Percentiles rank a stretch among this genome's conserved stretches.
phyloP scores from a whole-genome alignment of 2,113 vertebrate genomes.

The Varanus salvator region DNA sequence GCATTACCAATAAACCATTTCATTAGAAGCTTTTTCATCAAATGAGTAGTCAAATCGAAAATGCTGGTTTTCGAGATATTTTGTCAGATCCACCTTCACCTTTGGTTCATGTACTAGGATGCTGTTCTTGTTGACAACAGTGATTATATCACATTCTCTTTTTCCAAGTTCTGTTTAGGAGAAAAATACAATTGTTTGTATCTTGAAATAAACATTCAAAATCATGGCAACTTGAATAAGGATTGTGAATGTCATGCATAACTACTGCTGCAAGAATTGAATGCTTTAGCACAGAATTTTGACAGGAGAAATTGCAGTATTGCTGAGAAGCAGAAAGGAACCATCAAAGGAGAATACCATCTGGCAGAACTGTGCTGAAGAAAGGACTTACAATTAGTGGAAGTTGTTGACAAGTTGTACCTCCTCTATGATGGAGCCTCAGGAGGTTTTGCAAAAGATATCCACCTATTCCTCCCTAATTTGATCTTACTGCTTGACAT shows the following conservation, averaged over 20 bases:
- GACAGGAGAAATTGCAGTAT: neutral
- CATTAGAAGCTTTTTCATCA: conserved; percentile 88
- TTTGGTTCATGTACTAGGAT: conserved; percentile 95
- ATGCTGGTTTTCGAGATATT: conserved; percentile 93
- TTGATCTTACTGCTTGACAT: neutral
- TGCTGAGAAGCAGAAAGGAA: neutral
- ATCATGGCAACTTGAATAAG: neutral
- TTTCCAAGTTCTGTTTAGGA: conserved; percentile 82
- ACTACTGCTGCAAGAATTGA: neutral
- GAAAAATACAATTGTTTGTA: conserved; percentile 18
- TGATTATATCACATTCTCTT: conserved; percentile 95
- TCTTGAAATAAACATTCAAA: neutral
- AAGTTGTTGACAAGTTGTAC: neutral
- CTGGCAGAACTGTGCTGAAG: neutral
- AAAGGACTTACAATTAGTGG: neutral
- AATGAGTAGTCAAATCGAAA: conserved; percentile 96
- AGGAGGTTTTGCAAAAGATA: neutral
- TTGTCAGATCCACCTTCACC: conserved; percentile 96
- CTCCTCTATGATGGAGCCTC: neutral
- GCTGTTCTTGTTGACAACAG: conserved; percentile 86
- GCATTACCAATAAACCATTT: conserved; percentile 92
- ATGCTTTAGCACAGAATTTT: neutral
- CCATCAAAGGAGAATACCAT: neutral
- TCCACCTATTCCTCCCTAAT: neutral
- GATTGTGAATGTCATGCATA: neutral